These are phyloP conservation scores for Polyommatus iphigenia DNA, from an alignment of 2,888 invertebrate species.

Conservation along the genomic window DNA sequence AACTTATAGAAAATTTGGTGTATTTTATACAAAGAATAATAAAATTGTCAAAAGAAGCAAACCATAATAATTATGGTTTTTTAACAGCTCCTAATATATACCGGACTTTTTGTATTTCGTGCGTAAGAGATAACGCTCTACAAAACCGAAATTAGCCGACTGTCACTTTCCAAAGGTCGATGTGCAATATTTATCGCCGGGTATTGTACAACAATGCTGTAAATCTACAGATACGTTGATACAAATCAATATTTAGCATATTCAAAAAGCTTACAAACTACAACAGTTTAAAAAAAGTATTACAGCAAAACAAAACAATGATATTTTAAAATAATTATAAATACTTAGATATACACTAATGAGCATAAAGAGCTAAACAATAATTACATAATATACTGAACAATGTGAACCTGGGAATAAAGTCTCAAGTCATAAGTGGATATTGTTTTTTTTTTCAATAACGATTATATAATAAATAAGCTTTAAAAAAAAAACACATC, in stretches of 20 bases:
- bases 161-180: no score
- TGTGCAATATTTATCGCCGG: no score
- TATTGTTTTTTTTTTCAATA: background rate
- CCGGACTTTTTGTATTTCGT: no score
- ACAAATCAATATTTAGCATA: background rate
- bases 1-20: no score
- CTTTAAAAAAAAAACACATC: background rate
- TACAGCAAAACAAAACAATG: background rate
- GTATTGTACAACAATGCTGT: no score
- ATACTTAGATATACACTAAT: constrained; percentile 25
- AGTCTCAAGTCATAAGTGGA: constrained; percentile 9
- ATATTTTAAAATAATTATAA: constrained; percentile 21
- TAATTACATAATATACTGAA: constrained; percentile 43
- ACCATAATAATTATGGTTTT: no score
- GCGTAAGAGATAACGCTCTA: no score
- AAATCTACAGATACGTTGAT: background rate
- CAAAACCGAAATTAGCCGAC: no score
- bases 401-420: constrained; percentile 21
- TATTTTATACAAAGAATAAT: no score
- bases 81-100: no score
- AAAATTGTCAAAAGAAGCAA: no score
- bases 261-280: background rate
- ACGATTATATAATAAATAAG: background rate
- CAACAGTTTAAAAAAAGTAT: background rate
- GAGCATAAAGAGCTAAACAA: constrained; percentile 65